Base-by-base conservation (phyloP, 2,888 invertebrate genomes). In the Spilosoma lubricipeda region DNA sequence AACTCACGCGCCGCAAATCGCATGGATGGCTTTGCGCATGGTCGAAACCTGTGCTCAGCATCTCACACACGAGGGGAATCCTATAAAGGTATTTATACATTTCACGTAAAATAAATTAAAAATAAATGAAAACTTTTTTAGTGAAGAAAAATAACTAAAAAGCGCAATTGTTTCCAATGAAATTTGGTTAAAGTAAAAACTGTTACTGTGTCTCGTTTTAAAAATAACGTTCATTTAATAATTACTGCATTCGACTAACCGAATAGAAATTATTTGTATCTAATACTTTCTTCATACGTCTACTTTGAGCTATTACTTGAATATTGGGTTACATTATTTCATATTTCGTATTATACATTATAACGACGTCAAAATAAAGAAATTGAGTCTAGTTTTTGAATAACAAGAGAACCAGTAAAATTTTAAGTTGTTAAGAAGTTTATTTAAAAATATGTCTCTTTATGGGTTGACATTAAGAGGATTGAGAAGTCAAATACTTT, bases 11-110 rank as follows among this genome's bases (percentile, higher is more conserved):
- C 98, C 98, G 82, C 99, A 99, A 93, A 99, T 99, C 65, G 98
- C 99, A 4, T 99, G 99, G 99, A 99, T 99, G 99, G 98, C 98
- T 0, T 92, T 99, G 82, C 98, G 98, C 89, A 99, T 99, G 99
- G 98, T 99, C 75, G 97, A 98, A 85, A 98, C 98, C 0, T 99
- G 99, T 88, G 97, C 97, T 2, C 97, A 97, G 83, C 99, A 99
- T 91, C 97, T 97, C 78, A 98, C 99, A 1, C 99, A 99, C 86
- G 98, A 99, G 89, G 99, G 99, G 3, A 97, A 98, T 90, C 98
- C 98, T 70, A 99, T 99, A 82, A 97, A 97, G 96, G 98, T 98
- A 93, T 23, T 3, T 18, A 20, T 18, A 33, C 15, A 11, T 27
- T 59, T 59, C 4, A 59, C 13, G 2, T 27, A 27, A 27, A 3